Base-by-base conservation (phyloP, 2,888 invertebrate genomes). In the Drosophila emarginata region DNA sequence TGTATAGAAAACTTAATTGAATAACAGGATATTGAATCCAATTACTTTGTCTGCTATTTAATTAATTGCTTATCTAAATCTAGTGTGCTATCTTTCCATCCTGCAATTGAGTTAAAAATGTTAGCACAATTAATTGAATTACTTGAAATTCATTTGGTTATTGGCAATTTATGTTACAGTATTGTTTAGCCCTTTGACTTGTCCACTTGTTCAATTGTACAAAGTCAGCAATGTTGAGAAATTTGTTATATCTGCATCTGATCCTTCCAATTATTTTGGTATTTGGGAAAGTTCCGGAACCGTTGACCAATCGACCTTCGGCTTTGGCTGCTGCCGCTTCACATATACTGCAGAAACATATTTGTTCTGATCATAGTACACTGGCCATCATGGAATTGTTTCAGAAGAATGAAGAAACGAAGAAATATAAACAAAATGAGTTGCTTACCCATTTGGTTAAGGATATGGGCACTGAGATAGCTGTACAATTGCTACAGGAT, bases 301-400 rank as follows among this genome's bases (percentile, higher is more conserved):
- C 52, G 7, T 52, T 57, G n/a, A 64, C 62, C 1, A 21, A 39
- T 12, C 54, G 26, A 7, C 56, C 54, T 4, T 2, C 59, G 0
- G 59, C 73, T 0, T 12, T 83, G 51, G 61, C 74, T 5, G 45
- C 45, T 0, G 88, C 87, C 0, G 76, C 79, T 0, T 11, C 83
- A 14, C 54, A 79, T 11, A 70, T 89, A 50, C 66, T 87, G 9
- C 58, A 72, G n/a, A 61, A 64, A 7, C 78, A 76, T 40, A 79
- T 89, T 9, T 77, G 69, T 26, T 72, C 78, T 0, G 70, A 65
- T 4, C 79, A 79, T 4, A 89, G 66, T 59, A 79, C 78, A 0
- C 18, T 89, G 65, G 67, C 81, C 5, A 73, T 90, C 1, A 69
- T 86, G 61, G 79, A 81, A 62, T 62, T 86, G n/a, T 77, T 71